Conservation (phyloP, 2,113 vertebrate genomes). For the Arothron firmamentum region DNA sequence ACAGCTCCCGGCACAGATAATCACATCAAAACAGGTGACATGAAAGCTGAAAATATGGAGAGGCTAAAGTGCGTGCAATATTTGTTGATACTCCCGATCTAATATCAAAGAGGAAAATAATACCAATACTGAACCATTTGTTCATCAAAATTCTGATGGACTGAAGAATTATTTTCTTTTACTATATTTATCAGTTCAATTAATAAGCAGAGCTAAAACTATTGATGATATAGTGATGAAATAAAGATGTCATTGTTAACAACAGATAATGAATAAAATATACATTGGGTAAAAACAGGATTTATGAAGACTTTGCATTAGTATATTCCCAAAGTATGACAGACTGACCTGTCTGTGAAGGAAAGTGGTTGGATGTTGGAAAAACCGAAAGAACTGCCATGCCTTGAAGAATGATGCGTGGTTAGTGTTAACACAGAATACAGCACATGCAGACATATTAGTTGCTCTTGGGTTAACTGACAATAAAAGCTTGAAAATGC, state of each 20-base stretch:
- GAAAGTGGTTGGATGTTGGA: constrained; percentile 58
- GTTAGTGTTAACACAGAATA: constrained; percentile 38
- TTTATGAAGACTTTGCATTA: not conserved
- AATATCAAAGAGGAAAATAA: not conserved
- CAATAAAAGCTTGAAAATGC: constrained; percentile 19
- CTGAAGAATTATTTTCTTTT: too few species aligned
- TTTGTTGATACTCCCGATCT: not conserved
- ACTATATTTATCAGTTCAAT: too few species aligned
- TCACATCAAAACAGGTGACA: not conserved
- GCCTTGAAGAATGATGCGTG: constrained; percentile 50
- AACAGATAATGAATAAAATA: not conserved
- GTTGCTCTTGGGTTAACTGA: constrained; percentile 36
- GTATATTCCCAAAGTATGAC: not conserved
- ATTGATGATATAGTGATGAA: too few species aligned
- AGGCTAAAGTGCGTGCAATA: constrained; percentile 1
- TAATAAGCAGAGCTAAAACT: too few species aligned
- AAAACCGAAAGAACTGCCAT: constrained; percentile 53
- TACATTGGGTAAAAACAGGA: not conserved
- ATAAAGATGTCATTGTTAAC: too few species aligned
- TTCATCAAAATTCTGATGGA: too few species aligned
- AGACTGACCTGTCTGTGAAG: constrained; percentile 72
- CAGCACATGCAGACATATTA: constrained; percentile 58
- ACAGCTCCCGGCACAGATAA: not conserved
- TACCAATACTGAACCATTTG: too few species aligned
- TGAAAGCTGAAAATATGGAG: not conserved